These are phyloP conservation scores for Andrena bucephala DNA, from an alignment of 2,888 invertebrate species.

Conservation along the genomic window DNA sequence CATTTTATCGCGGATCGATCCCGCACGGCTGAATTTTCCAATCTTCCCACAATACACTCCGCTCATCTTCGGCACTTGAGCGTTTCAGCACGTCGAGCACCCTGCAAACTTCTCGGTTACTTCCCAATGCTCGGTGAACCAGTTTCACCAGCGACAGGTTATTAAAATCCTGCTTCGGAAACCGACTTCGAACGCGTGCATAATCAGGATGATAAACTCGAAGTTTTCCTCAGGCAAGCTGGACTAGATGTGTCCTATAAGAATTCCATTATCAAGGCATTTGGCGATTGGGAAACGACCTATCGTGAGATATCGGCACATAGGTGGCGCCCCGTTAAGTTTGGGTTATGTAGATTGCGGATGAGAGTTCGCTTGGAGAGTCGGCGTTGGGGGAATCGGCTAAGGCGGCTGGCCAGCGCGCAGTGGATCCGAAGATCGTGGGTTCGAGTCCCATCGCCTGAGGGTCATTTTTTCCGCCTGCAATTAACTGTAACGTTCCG, in stretches of 20 bases:
- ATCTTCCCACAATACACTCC: constrained; percentile 28
- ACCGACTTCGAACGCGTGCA: constrained; percentile 5
- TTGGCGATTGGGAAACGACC: too few relatives aligned
- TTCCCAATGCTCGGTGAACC: constrained; percentile 42
- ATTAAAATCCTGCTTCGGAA: constrained; percentile 16
- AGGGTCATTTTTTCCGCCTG: too few relatives aligned
- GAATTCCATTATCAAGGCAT: neutral
- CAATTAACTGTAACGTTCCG: too few relatives aligned
- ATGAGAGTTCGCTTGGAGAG: too few relatives aligned
- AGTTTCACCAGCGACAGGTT: constrained; percentile 42
- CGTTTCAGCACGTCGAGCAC: constrained; percentile 36
- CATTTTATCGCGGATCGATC: constrained; percentile 25
- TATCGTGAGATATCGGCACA: too few relatives aligned
- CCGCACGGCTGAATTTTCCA: constrained; percentile 2
- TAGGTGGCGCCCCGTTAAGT: too few relatives aligned
- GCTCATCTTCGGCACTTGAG: constrained; percentile 40
- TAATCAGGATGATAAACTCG: constrained; percentile 6
- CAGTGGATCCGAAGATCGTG: too few relatives aligned
- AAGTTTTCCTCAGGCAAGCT: neutral
- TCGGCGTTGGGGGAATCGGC: too few relatives aligned
- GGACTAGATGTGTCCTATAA: neutral
- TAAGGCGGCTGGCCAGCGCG: too few relatives aligned
- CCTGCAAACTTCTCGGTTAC: constrained; percentile 50
- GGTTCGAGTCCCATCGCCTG: too few relatives aligned
- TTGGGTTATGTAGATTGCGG: too few relatives aligned